Evolutionary conservation across 2,888 invertebrate species (phyloP), one percentile per base, ranked within the genome.

Genomic region (Hydroisotoma schaefferi): DNA sequence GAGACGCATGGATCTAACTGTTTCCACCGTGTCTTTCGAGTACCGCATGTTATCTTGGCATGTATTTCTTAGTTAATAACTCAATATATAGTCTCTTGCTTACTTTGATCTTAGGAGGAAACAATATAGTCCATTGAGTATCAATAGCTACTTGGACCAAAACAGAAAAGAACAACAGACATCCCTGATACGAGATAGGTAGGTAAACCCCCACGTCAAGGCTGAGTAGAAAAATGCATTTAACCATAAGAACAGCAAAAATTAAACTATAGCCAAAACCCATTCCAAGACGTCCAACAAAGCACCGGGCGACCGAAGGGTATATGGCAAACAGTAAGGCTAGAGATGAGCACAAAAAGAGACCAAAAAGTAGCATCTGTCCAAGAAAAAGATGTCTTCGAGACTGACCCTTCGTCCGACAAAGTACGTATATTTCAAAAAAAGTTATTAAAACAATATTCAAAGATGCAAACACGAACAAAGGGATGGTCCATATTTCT

Each of bases 221-320:
- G 75, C 93, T 92, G 8, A 94, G 85, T 63, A 94, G 83, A 77
- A 94, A 94, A 71, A 94, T 91, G 78, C 93, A 90, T 79, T 95
- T 94, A 68, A 94, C 94, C 73, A 95, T 83, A 52, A 95, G 82
- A 0, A 94, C 88, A 40, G 92, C 89, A 77, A 94, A 94, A 62
- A 93, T 88, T 58, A 94, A 82, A 55, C 91, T 87, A 69, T 80
- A 80, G 73, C 90, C 88, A 8, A 90, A 83, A 54, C 92, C 92
- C 44, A 88, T 86, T 43, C 88, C 89, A 73, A 91, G 86, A 54
- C 91, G 83, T 66, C 89, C 85, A 25, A 88, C 84, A 54, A 88
- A 89, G 75, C 92, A 93, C 22, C 89, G 87, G 58, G 89, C 81
- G 54, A 85, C 81, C 53, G 87, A 87, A 47, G 91, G 90, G 29